These are phyloP conservation scores for Danio choprae DNA, from an alignment of 2,797 vertebrate species.

Conservation along the genomic window DNA sequence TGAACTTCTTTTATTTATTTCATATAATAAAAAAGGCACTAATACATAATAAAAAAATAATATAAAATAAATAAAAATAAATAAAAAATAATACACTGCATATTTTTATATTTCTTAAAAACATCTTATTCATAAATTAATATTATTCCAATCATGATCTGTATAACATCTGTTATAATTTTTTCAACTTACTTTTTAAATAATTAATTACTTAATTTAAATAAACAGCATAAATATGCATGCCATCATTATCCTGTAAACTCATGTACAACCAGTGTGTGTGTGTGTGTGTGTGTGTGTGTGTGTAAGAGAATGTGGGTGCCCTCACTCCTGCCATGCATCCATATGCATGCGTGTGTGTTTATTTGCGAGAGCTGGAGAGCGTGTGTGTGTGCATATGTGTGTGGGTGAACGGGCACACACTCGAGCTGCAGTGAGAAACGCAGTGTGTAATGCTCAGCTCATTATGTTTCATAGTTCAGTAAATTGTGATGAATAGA, in stretches of 20 bases:
- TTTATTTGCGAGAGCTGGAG: conserved; percentile 41
- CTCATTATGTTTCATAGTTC: conserved; percentile 59
- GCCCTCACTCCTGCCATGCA: conserved; percentile 33
- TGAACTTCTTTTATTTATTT: too few relatives aligned
- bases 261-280: neutral
- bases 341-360: conserved; percentile 38
- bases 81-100: too few relatives aligned
- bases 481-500: conserved; percentile 52
- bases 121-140: too few relatives aligned
- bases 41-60: too few relatives aligned
- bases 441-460: conserved; percentile 51
- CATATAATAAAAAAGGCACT: too few relatives aligned
- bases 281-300: conserved; percentile 3
- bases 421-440: conserved; percentile 53
- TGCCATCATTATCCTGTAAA: neutral
- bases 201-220: neutral
- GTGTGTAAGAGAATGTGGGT: conserved; percentile 20
- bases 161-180: too few relatives aligned
- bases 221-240: neutral
- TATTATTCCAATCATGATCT: too few relatives aligned
- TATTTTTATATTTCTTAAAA: too few relatives aligned
- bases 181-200: neutral
- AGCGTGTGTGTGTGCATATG: conserved; percentile 26
- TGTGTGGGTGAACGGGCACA: conserved; percentile 45
- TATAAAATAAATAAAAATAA: too few relatives aligned